Evolutionary conservation across 2,113 vertebrate genomes (phyloP), one percentile per base, ranked within the genome.

Genomic region (Colinus virginianus): DNA sequence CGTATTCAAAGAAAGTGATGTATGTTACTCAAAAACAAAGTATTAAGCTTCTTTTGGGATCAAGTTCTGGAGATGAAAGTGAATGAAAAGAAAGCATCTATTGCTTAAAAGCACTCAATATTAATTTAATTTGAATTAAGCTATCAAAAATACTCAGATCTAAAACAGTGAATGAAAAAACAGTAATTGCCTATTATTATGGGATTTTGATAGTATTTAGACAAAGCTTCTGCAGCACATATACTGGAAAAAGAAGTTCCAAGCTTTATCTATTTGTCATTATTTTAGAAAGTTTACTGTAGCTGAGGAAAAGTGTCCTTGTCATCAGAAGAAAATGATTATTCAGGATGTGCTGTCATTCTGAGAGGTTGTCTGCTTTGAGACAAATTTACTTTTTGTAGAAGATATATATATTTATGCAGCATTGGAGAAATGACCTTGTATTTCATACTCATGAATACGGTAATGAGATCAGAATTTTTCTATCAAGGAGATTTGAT

Each of bases 1-100:
- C 63, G 23, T 45, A 66, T 88, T 43, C 55, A 74, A 55, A 71
- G 51, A 1, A 3, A 86, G 26, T 22, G 58, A 25, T 59, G 28
- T 90, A 3, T 69, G 61, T 93, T 93, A 84, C 68, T 79, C 21
- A 93, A 42, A 93, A 87, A 28, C 34, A 34, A 77, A 74, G 19
- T n/a, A 48, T 6, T 67, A 53, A 88, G 16, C 32, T 84, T 56
- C 13, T 78, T 83, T 62, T 51, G 77, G 38, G 49, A 74, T 78
- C 86, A 74, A 78, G 15, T 21, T 90, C 61, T 79, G n/a, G 93
- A 90, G 43, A 28, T n/a, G 72, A 78, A 78, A 26, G 9, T 45
- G 12, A 36, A 10, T 67, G 40, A 82, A 86, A 84, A 91, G 34
- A 79, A 83, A 82, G 42, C 22, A 79, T 28, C 32, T 34, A 4